phyloP scores from a whole-genome alignment of 1,140 invertebrate genomes.

The Chelonus insularis region DNA sequence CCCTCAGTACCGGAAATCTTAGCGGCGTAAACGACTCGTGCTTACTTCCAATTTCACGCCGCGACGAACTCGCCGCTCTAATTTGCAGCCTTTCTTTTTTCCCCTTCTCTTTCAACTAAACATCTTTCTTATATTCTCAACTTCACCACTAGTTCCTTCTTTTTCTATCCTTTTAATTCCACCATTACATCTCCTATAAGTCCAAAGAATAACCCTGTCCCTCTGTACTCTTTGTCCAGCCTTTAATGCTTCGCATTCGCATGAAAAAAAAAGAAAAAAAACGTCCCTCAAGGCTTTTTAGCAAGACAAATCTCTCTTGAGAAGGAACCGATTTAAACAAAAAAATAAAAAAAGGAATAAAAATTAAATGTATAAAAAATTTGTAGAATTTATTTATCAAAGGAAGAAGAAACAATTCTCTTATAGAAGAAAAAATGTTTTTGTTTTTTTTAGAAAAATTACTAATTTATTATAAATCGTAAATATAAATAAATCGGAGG shows the following conservation, averaged over 20 bases:
- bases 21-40: slow-evolving; percentile 23
- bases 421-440: not conserved
- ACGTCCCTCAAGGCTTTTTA: slow-evolving; percentile 1
- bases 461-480: too few species aligned
- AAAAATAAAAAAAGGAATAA: not conserved
- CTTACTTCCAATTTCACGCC: slow-evolving; percentile 37
- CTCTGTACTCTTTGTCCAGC: not conserved
- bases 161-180: not conserved
- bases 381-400: too few species aligned
- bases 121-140: not conserved
- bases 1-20: slow-evolving; percentile 16
- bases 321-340: too few species aligned
- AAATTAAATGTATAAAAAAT: not conserved
- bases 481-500: not conserved
- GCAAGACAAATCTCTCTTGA: not conserved
- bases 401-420: too few species aligned
- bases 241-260: not conserved
- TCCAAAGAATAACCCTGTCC: slow-evolving; percentile 5
- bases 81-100: slow-evolving; percentile 29
- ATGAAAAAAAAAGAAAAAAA: not conserved
- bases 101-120: slow-evolving; percentile 2
- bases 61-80: slow-evolving; percentile 33
- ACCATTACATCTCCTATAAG: not conserved
- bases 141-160: not conserved
- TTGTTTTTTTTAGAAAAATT: slow-evolving; percentile 6